Percentiles rank a stretch among this genome's conserved stretches.
phyloP scores from a whole-genome alignment of 1,140 invertebrate genomes.

The Helicoverpa zea region DNA sequence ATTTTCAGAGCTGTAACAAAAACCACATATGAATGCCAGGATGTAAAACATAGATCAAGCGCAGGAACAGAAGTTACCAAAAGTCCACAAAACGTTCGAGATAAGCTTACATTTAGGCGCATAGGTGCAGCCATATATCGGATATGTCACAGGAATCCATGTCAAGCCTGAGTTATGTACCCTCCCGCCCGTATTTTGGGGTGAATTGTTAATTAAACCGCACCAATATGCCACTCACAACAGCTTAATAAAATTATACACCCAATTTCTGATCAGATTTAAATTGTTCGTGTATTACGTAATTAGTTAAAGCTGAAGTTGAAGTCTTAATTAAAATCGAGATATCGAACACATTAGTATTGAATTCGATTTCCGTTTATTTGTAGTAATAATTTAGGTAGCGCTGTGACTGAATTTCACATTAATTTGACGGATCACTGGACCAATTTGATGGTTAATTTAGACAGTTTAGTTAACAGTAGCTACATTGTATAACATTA shows the following conservation, averaged over 20 bases:
- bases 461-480: too few relatives aligned
- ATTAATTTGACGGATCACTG: slow-evolving; percentile 1
- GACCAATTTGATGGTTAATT: neutral
- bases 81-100: slow-evolving; percentile 17
- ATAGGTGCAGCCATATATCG: slow-evolving; percentile 42
- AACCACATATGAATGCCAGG: neutral
- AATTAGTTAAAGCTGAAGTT: slow-evolving; percentile 8
- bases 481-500: too few relatives aligned
- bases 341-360: neutral
- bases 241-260: slow-evolving; percentile 58
- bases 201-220: slow-evolving; percentile 65
- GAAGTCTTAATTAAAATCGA: neutral
- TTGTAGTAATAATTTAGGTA: neutral
- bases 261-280: slow-evolving; percentile 53
- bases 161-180: slow-evolving; percentile 61
- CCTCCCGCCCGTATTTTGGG: slow-evolving; percentile 56
- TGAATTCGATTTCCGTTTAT: neutral
- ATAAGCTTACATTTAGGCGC: slow-evolving; percentile 31
- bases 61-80: slow-evolving; percentile 14
- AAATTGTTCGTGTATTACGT: slow-evolving; percentile 38
- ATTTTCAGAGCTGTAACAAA: neutral
- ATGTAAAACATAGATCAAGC: neutral
- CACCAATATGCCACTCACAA: slow-evolving; percentile 62
- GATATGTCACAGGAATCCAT: slow-evolving; percentile 49
- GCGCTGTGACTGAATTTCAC: neutral